Percentiles rank a stretch among this genome's conserved stretches.
Evolutionary conservation across 2,113 vertebrate species (phyloP).

Genomic region (Trogon surrucura): DNA sequence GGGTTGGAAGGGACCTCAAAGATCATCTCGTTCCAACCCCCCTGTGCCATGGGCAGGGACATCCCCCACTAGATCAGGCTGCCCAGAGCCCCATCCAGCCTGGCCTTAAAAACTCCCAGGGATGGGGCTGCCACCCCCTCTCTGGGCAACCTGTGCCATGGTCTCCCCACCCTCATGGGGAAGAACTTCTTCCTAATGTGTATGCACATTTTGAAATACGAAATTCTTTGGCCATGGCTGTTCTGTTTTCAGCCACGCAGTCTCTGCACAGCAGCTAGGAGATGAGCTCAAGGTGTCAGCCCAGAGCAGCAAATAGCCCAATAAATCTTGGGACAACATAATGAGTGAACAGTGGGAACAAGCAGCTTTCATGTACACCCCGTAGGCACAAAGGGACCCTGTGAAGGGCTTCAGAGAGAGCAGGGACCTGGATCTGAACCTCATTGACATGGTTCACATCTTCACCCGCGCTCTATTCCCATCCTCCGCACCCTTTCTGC

Average conservation of each 20-base stretch:
- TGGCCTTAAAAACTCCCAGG: too few species aligned
- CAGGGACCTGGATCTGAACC: background rate
- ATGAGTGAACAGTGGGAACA: background rate
- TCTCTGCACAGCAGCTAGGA: background rate
- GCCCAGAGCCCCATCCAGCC: too few species aligned
- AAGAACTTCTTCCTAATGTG: too few species aligned
- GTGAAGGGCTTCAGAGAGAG: background rate
- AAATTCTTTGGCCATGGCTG: rapidly evolving
- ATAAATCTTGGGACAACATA: rapidly evolving
- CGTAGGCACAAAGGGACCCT: background rate
- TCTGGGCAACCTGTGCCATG: too few species aligned
- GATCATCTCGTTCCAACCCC: too few species aligned
- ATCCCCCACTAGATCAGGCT: too few species aligned
- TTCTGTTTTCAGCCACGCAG: background rate
- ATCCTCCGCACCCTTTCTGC: background rate
- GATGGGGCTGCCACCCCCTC: too few species aligned
- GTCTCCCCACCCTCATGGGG: too few species aligned
- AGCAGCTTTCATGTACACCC: background rate
- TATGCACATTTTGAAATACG: background rate
- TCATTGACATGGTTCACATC: rapidly evolving
- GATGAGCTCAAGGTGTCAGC: background rate
- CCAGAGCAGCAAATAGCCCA: background rate
- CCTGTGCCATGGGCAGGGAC: too few species aligned
- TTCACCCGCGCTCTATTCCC: rapidly evolving
- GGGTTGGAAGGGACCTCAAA: too few species aligned